Evolutionary conservation across 2,113 vertebrate species (phyloP).

Genomic region (Reinhardtius hippoglossoides): DNA sequence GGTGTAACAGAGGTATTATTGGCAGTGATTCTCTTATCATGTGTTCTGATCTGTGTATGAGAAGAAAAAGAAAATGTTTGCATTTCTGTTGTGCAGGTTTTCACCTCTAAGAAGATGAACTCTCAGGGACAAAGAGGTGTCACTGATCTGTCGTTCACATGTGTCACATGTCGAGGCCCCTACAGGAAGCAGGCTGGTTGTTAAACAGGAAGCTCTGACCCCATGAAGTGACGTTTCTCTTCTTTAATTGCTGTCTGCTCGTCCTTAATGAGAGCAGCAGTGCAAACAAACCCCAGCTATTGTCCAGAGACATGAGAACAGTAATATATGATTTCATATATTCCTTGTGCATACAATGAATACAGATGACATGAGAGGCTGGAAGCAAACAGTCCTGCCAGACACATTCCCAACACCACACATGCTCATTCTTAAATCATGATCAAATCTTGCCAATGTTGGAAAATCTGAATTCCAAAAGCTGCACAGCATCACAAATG

Average conservation of each 20-base stretch:
- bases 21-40: too few relatives aligned
- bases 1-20: too few relatives aligned
- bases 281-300: constrained; percentile 25
- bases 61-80: constrained; percentile 14
- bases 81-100: constrained; percentile 7
- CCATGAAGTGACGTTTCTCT: neutral
- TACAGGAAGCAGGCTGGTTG: constrained; percentile 48
- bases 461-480: constrained; percentile 67
- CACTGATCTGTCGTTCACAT: constrained; percentile 3
- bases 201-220: constrained; percentile 59
- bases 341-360: constrained; percentile 58
- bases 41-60: too few relatives aligned
- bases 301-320: constrained; percentile 44
- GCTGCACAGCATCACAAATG: constrained; percentile 56
- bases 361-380: constrained; percentile 45
- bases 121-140: constrained; percentile 28
- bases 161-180: constrained; percentile 1
- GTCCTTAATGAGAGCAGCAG: constrained; percentile 50
- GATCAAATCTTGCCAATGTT: constrained; percentile 70
- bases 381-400: constrained; percentile 40
- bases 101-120: constrained; percentile 7
- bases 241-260: constrained; percentile 8
- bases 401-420: constrained; percentile 59
- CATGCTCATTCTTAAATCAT: constrained; percentile 77
- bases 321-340: constrained; percentile 25